These are phyloP conservation scores for Poecilobothrus nobilitatus DNA, from an alignment of 2,888 invertebrate species.

Conservation along the genomic window DNA sequence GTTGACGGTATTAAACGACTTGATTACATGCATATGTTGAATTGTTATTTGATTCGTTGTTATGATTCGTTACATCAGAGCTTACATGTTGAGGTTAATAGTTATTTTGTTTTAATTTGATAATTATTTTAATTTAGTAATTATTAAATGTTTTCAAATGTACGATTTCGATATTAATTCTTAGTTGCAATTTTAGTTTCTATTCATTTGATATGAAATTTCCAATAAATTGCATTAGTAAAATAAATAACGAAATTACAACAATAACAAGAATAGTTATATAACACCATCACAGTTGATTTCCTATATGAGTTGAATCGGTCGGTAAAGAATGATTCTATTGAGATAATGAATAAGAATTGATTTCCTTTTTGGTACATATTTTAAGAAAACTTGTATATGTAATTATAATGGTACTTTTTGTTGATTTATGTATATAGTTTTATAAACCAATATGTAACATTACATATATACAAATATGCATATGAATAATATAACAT, in stretches of 20 bases:
- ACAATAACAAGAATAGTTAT: slow-evolving; percentile 22
- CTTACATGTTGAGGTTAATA: background rate
- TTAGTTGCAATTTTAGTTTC: background rate
- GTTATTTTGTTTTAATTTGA: background rate
- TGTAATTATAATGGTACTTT: too few relatives aligned
- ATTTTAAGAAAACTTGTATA: too few relatives aligned
- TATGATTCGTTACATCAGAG: background rate
- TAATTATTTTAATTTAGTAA: background rate
- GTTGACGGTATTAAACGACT: too few relatives aligned
- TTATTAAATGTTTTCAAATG: too few relatives aligned
- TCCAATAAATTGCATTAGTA: slow-evolving; percentile 5
- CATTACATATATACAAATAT: too few relatives aligned
- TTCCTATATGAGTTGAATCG: slow-evolving; percentile 43
- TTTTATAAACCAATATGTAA: too few relatives aligned
- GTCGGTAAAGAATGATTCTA: slow-evolving; percentile 44
- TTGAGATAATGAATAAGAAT: slow-evolving; percentile 22
- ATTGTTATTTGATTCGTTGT: background rate
- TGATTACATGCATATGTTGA: background rate
- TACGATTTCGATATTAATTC: too few relatives aligned
- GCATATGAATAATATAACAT: too few relatives aligned
- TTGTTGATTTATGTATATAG: too few relatives aligned
- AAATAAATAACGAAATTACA: background rate
- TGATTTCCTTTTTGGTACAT: slow-evolving; percentile 1
- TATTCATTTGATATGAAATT: background rate
- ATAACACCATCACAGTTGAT: slow-evolving; percentile 41